A percentile compares a stretch with the other conserved stretches of the same genome.
Evolutionary conservation across 2,888 invertebrate genomes (phyloP).

Genomic region (Tetranychus truncatus): DNA sequence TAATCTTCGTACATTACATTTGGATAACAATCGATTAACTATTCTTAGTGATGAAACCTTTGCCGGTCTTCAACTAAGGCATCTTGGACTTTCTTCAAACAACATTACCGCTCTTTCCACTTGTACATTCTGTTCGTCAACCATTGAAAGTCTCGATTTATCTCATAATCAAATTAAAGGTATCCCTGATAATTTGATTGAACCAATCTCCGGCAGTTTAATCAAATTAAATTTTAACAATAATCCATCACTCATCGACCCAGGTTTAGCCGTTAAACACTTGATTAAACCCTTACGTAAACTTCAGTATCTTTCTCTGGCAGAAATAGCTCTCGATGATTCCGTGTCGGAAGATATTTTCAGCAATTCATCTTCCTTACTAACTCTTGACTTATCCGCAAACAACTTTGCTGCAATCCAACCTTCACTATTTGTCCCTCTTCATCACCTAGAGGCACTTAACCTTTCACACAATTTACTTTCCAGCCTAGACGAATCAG

Average conservation of each 20-base stretch:
- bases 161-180: slow-evolving; percentile 44
- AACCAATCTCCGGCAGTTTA: slow-evolving; percentile 24
- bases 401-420: slow-evolving; percentile 47
- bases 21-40: slow-evolving; percentile 59
- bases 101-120: slow-evolving; percentile 53
- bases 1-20: slow-evolving; percentile 34
- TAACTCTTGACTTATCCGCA: slow-evolving; percentile 52
- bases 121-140: slow-evolving; percentile 51
- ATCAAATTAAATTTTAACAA: slow-evolving; percentile 28
- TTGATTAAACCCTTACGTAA: slow-evolving; percentile 41
- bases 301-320: slow-evolving; percentile 38
- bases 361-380: slow-evolving; percentile 28
- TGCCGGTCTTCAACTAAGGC: slow-evolving; percentile 41
- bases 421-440: slow-evolving; percentile 40
- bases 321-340: slow-evolving; percentile 24
- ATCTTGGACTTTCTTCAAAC: slow-evolving; percentile 45
- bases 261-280: slow-evolving; percentile 31
- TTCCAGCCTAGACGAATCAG: slow-evolving; percentile 43
- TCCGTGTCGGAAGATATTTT: slow-evolving; percentile 21
- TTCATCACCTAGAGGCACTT: slow-evolving; percentile 42
- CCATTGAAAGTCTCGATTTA: slow-evolving; percentile 50
- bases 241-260: slow-evolving; percentile 26
- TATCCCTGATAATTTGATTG: slow-evolving; percentile 25
- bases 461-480: slow-evolving; percentile 56
- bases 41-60: slow-evolving; percentile 34